Base-by-base conservation (phyloP, 2,888 invertebrate genomes). In the Carcina quercana region DNA sequence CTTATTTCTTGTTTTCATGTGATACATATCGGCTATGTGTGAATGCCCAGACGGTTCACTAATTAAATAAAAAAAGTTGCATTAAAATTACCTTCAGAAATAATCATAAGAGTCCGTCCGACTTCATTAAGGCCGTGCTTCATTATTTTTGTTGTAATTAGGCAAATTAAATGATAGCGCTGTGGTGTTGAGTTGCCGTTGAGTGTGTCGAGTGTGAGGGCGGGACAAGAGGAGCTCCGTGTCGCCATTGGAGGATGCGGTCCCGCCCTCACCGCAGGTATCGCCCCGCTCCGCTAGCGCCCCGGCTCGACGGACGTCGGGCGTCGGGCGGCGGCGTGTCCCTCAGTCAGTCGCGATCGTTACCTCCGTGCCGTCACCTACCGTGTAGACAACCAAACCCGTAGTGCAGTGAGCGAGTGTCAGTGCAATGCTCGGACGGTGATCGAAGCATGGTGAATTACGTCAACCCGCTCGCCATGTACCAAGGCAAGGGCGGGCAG, bases 401-500 rank as follows among this genome's bases (percentile, higher is more conserved):
- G 58, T 55, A 56, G 76, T 75, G 75, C 69, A 66, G 79, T 79
- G 78, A 60, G 64, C 73, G 69, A 70, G 75, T 78, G 79, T 67
- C 53, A 70, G 76, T 78, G 80, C 67, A 60, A 79, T 80, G 82
- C 72, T 61, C 59, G 75, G 78, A 73, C 78, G 63, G 75, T 79
- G 79, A 75, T 64, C 64, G 56, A 71, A 79, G 71, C 65, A 91
- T 92, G 92, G 91, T 92, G 78, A 90, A 90, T 48, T 92, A 91
- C 71, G 91, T 89, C 57, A 88, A 88, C 73, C 85, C 89, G 68
- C 75, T 89, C 59, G 85, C 88, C 69, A 87, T 89, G 79, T 90
- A 90, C 73, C 86, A 88, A 63, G 89, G 89, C 68, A 90, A 89
- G 64, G 86, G 82, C 61, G 75, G 72, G 57, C 72, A 75, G 50